Conservation (phyloP, 2,797 vertebrate genomes). For the Siniperca scherzeri region DNA sequence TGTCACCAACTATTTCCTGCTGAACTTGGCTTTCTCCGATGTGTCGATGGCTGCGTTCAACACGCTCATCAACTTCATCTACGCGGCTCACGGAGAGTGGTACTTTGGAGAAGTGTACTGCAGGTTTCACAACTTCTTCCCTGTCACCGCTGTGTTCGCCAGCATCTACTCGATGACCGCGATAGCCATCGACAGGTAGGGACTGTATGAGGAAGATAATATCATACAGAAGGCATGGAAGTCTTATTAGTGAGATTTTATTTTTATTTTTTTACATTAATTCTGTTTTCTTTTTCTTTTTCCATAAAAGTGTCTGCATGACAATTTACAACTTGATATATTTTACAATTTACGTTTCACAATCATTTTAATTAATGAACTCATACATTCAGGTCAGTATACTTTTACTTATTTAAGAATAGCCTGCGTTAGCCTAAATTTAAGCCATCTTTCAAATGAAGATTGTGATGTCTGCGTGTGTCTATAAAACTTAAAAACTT, state of each 20-base stretch:
- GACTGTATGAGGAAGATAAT: background rate
- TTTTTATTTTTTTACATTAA: background rate
- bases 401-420: background rate
- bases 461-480: no score
- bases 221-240: no score
- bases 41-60: slow-evolving; percentile 95
- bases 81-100: slow-evolving; percentile 93
- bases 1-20: slow-evolving; percentile 95
- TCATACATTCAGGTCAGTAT: background rate
- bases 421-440: background rate
- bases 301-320: background rate
- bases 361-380: background rate
- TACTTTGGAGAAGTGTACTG: slow-evolving; percentile 96
- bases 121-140: slow-evolving; percentile 98
- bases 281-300: background rate
- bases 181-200: slow-evolving; percentile 93
- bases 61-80: slow-evolving; percentile 94
- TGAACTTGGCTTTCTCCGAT: slow-evolving; percentile 94
- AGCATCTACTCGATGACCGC: slow-evolving; percentile 99
- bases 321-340: background rate
- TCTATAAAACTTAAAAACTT: no score
- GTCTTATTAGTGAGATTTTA: background rate
- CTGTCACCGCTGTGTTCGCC: slow-evolving; percentile 94
- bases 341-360: background rate
- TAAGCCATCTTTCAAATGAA: background rate